phyloP scores from a whole-genome alignment of 2,113 vertebrate genomes.

The Callopanchax toddi region DNA sequence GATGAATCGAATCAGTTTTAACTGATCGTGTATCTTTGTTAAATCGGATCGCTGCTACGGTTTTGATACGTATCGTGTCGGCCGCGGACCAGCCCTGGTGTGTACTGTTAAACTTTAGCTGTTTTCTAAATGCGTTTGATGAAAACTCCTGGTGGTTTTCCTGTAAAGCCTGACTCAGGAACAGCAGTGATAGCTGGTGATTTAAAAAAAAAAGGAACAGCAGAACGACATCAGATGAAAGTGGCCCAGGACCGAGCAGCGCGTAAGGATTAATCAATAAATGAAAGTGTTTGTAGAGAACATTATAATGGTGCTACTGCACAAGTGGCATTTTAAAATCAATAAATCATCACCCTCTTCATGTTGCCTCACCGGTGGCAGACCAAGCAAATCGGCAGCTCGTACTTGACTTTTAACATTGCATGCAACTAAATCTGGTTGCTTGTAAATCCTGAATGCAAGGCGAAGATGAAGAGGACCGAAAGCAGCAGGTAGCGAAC shows the following conservation, averaged over 20 bases:
- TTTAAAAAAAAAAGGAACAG: not conserved
- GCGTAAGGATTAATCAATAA: not conserved
- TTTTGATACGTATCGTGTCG: no score
- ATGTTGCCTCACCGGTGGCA: not conserved
- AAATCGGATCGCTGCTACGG: no score
- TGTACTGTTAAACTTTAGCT: no score
- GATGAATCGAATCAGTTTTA: no score
- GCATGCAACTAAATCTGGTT: not conserved
- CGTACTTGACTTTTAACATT: not conserved
- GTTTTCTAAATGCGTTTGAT: not conserved
- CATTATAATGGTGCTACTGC: not conserved
- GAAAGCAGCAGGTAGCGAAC: not conserved
- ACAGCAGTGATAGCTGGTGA: not conserved
- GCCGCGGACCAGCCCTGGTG: no score
- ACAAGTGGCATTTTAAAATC: not conserved
- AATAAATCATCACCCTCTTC: not conserved
- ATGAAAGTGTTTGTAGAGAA: not conserved
- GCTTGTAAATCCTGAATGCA: not conserved
- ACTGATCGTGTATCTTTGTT: no score
- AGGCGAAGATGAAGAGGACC: not conserved
- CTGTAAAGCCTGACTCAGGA: not conserved
- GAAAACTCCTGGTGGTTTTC: not conserved
- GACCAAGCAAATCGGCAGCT: not conserved
- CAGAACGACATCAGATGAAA: not conserved
- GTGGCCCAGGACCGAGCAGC: not conserved